Evolutionary conservation across 1,140 invertebrate genomes (phyloP).

Genomic region (Spodoptera litura): DNA sequence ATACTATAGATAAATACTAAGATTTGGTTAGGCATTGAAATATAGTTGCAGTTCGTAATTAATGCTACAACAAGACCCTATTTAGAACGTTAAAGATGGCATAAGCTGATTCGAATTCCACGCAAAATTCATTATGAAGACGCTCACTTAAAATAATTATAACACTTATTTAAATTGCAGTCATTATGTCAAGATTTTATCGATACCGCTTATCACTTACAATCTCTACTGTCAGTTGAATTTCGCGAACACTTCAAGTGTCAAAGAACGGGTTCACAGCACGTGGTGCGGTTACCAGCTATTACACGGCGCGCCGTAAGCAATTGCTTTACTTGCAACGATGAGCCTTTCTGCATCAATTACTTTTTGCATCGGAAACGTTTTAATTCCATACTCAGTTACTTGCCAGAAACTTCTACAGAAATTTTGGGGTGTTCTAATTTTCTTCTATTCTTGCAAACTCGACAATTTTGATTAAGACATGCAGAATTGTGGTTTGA

Average conservation of each 20-base stretch:
- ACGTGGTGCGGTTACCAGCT: constrained; percentile 64
- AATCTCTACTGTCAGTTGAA: constrained; percentile 47
- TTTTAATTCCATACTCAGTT: constrained; percentile 35
- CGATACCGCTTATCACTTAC: constrained; percentile 4
- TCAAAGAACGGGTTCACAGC: constrained; percentile 71
- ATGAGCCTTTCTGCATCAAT: constrained; percentile 57
- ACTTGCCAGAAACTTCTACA: neutral
- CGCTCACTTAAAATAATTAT: neutral
- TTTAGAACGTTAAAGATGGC: neutral
- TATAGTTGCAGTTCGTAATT: neutral
- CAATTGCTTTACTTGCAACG: constrained; percentile 69
- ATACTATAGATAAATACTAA: too few relatives aligned
- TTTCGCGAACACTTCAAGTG: constrained; percentile 61
- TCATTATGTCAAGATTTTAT: constrained; percentile 26
- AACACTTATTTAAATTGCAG: neutral
- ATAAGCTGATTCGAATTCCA: too few relatives aligned
- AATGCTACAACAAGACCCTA: neutral
- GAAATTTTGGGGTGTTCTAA: constrained; percentile 28
- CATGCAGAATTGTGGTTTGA: constrained; percentile 24
- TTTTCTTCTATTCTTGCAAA: neutral
- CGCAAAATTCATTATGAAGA: neutral
- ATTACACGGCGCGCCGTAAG: constrained; percentile 64
- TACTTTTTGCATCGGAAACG: constrained; percentile 43
- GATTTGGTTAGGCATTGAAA: too few relatives aligned
- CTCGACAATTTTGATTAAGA: constrained; percentile 33